A percentile compares a stretch with the other conserved stretches of the same genome.
These are phyloP conservation scores for Portevinia maculata DNA, from an alignment of 2,888 invertebrate species.

Conservation along the genomic window DNA sequence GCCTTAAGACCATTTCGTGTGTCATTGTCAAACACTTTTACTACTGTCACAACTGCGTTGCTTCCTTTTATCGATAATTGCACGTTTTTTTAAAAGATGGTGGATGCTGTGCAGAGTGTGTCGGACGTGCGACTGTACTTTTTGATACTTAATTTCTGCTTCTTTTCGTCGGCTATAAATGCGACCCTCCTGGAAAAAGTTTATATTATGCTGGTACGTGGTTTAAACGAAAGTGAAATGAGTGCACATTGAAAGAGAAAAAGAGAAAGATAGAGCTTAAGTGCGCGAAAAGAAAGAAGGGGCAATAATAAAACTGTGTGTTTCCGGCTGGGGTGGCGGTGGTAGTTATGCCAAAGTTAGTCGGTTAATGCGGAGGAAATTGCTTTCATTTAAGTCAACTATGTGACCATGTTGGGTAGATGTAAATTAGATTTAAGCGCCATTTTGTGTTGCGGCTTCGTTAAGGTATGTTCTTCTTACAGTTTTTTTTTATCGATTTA, in stretches of 20 bases:
- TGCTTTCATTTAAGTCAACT: constrained; percentile 37
- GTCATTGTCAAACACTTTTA: constrained; percentile 55
- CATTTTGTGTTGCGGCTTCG: constrained; percentile 60
- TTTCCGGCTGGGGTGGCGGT: neutral
- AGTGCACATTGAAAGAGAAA: neutral
- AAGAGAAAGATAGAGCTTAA: constrained; percentile 2
- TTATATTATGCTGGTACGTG: neutral
- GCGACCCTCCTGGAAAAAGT: constrained; percentile 1
- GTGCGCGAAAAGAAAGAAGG: constrained; percentile 9
- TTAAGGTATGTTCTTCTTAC: constrained; percentile 13
- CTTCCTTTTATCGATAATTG: constrained; percentile 36
- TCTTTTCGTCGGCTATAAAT: neutral
- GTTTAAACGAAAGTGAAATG: constrained; percentile 29
- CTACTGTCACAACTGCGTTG: constrained; percentile 56
- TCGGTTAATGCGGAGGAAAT: constrained; percentile 47
- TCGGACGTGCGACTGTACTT: constrained; percentile 58
- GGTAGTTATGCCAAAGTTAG: constrained; percentile 56
- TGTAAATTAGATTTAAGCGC: constrained; percentile 72
- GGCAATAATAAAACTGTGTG: constrained; percentile 3
- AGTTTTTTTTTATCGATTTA: constrained; percentile 52
- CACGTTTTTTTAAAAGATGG: constrained; percentile 35
- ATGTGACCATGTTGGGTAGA: constrained; percentile 66
- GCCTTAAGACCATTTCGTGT: constrained; percentile 47
- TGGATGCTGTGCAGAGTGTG: constrained; percentile 23
- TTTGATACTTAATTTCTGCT: constrained; percentile 49